Percentiles rank a stretch among this genome's conserved stretches.
Evolutionary conservation across 1,140 invertebrate species (phyloP).

Genomic region (Probaryconus sp.): DNA sequence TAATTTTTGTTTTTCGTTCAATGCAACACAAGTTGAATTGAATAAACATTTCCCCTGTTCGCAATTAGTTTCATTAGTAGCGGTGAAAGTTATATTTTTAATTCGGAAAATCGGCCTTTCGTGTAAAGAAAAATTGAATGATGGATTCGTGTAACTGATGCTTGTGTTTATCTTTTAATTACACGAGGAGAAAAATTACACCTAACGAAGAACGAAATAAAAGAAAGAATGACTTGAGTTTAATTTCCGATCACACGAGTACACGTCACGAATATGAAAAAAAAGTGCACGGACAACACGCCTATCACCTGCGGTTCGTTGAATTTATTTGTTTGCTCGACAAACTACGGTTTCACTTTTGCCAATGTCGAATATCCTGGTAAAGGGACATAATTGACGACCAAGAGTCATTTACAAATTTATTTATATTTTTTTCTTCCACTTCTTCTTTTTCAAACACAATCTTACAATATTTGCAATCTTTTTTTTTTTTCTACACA

Average conservation of each 20-base stretch:
- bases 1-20: too few species aligned
- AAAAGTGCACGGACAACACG: conserved; percentile 20
- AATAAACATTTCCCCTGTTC: too few species aligned
- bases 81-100: conserved; percentile 22
- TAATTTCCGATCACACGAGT: conserved; percentile 50
- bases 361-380: conserved; percentile 6
- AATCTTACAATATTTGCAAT: too few species aligned
- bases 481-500: too few species aligned
- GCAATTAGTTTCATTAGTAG: too few species aligned
- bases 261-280: conserved; percentile 10
- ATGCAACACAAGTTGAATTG: too few species aligned
- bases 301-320: conserved; percentile 26
- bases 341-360: conserved; percentile 43
- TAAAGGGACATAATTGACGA: conserved; percentile 21
- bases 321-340: conserved; percentile 31
- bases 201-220: conserved; percentile 22
- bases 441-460: not conserved
- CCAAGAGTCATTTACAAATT: conserved; percentile 17
- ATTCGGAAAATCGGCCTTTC: not conserved
- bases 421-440: conserved; percentile 4
- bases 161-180: conserved; percentile 45
- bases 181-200: conserved; percentile 31
- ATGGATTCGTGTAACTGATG: conserved; percentile 21
- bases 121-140: conserved; percentile 31
- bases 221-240: conserved; percentile 31